Conservation (phyloP, 2,113 vertebrate genomes). For the Anhinga rufa region DNA sequence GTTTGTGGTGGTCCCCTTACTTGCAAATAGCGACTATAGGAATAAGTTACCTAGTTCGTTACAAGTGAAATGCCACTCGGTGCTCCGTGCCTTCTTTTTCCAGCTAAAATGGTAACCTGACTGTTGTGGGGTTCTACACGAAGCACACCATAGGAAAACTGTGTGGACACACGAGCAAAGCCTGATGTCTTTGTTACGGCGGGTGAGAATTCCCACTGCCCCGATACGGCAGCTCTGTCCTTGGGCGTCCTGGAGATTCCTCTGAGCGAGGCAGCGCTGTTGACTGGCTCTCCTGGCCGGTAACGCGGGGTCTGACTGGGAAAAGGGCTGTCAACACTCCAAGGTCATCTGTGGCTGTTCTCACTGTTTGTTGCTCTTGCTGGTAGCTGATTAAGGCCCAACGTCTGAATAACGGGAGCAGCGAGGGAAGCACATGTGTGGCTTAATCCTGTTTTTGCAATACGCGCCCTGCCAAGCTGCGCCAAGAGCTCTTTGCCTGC, state of each 20-base stretch:
- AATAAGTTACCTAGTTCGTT: not conserved
- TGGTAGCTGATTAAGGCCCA: slow-evolving; percentile 15
- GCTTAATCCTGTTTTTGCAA: not conserved
- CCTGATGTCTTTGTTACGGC: not conserved
- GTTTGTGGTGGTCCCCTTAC: not conserved
- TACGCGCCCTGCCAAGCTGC: not conserved
- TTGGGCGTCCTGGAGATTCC: not conserved
- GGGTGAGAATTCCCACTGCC: not conserved
- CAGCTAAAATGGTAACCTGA: not conserved
- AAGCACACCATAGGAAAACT: not conserved
- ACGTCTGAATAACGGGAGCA: not conserved
- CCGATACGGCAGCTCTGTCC: not conserved
- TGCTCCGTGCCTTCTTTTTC: not conserved
- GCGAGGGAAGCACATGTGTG: not conserved
- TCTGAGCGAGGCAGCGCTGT: not conserved
- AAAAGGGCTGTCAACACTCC: not conserved
- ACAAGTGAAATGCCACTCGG: not conserved
- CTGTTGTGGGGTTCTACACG: not conserved
- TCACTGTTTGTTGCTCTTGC: not conserved
- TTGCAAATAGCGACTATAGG: not conserved
- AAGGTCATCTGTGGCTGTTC: slow-evolving; percentile 20
- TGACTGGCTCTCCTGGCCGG: not conserved
- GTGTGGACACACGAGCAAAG: not conserved
- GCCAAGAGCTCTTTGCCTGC: not conserved
- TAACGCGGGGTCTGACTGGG: not conserved